These are phyloP conservation scores for Regulus satrapa DNA, from an alignment of 2,113 vertebrate genomes.

Conservation along the genomic window DNA sequence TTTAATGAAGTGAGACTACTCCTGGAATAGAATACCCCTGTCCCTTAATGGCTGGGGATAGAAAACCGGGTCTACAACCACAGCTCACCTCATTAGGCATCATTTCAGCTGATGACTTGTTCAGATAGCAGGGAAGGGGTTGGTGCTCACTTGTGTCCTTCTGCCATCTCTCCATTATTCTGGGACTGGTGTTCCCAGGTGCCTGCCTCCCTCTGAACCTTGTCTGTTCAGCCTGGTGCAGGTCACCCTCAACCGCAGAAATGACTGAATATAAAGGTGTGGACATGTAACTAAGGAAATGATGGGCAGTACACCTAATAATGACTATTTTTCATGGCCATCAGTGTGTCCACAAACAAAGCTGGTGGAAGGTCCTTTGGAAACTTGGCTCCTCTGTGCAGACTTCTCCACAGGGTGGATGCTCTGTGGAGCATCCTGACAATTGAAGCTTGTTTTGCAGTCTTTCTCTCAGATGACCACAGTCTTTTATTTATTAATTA, in stretches of 20 bases:
- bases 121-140: not conserved
- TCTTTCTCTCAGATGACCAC: not conserved
- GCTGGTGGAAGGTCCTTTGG: not conserved
- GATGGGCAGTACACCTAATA: not conserved
- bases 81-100: not conserved
- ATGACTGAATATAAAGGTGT: not conserved
- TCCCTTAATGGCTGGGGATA: not conserved
- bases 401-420: not conserved
- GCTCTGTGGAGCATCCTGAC: not conserved
- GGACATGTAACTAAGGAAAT: not conserved
- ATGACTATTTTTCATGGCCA: not conserved
- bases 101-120: not conserved
- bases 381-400: not conserved
- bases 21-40: not conserved
- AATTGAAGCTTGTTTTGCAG: not conserved
- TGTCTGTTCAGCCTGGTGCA: not conserved
- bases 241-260: not conserved
- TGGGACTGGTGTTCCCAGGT: not conserved
- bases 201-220: fast-evolving
- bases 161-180: fast-evolving
- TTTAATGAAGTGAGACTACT: not conserved
- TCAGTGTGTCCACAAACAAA: fast-evolving
- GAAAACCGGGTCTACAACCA: not conserved
- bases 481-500: not conserved
- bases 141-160: not conserved